Percentiles rank a stretch among this genome's conserved stretches.
Conservation (phyloP, 2,888 invertebrate genomes). For the Agrochola lota region DNA sequence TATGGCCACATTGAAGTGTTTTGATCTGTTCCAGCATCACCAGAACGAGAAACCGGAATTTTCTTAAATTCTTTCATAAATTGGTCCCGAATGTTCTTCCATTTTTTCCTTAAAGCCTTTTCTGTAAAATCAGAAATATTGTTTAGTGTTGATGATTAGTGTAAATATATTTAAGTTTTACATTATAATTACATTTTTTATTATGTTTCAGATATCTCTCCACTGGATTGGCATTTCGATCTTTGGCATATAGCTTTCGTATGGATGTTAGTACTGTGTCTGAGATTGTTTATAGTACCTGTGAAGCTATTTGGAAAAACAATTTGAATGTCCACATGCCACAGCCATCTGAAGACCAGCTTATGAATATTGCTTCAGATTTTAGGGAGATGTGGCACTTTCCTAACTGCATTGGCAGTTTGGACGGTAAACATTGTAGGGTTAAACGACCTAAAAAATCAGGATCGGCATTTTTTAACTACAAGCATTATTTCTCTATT, state of each 20-base stretch:
- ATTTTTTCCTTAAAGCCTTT: conserved; percentile 18
- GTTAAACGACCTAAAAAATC: conserved; percentile 37
- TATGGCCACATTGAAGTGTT: conserved; percentile 60
- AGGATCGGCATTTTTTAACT: conserved; percentile 55
- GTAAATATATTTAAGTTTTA: not conserved
- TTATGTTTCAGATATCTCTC: conserved; percentile 10
- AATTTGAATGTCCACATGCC: conserved; percentile 1
- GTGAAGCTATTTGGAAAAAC: conserved; percentile 12
- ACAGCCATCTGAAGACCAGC: conserved; percentile 9
- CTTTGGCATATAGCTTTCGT: conserved; percentile 18
- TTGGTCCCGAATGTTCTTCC: conserved; percentile 8
- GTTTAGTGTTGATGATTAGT: conserved; percentile 7
- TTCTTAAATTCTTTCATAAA: conserved; percentile 6
- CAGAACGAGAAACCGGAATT: conserved; percentile 40
- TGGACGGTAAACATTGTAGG: conserved; percentile 54
- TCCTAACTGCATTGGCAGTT: conserved; percentile 14
- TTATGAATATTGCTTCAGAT: conserved; percentile 1
- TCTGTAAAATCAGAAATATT: conserved; percentile 12
- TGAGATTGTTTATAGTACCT: conserved; percentile 15
- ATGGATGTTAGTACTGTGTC: conserved; percentile 1
- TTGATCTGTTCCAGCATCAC: conserved; percentile 60
- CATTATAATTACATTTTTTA: conserved; percentile 1
- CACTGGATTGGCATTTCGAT: conserved; percentile 9
- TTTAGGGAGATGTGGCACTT: not conserved
- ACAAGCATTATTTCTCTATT: conserved; percentile 58